Conservation (phyloP, 2,888 invertebrate species). For the Sycophila texana region DNA sequence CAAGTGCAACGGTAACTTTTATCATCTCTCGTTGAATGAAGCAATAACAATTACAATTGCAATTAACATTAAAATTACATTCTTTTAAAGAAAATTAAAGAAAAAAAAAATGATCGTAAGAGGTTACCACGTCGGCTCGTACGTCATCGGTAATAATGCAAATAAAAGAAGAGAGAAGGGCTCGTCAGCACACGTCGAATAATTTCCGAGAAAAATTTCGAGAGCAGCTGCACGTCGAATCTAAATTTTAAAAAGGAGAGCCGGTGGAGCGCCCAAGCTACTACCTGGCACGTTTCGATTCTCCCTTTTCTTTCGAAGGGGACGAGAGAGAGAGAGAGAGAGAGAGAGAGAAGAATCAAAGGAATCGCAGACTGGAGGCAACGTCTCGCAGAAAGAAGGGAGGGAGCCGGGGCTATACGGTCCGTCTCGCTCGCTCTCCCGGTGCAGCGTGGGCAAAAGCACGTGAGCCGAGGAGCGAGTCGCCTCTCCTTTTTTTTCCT, state of each 20-base stretch:
- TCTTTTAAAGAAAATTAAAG: neutral
- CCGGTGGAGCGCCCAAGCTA: neutral
- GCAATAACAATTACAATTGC: neutral
- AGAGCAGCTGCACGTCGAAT: conserved; percentile 49
- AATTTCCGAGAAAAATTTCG: conserved; percentile 49
- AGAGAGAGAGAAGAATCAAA: conserved; percentile 25
- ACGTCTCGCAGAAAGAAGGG: neutral
- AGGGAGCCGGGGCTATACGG: neutral
- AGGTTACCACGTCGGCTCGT: neutral
- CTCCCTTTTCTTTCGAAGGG: neutral
- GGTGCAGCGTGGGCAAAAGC: neutral
- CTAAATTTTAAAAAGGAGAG: conserved; percentile 54
- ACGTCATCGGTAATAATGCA: too few species aligned
- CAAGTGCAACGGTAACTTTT: neutral
- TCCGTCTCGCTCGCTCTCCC: neutral
- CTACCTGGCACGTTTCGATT: conserved; percentile 22
- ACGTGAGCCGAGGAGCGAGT: conserved; percentile 5
- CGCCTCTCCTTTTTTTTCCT: conserved; percentile 25
- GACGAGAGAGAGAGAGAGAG: neutral
- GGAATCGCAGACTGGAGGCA: conserved; percentile 8
- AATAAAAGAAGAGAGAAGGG: neutral
- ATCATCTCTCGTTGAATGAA: neutral
- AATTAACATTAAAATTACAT: neutral
- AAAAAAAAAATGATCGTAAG: neutral
- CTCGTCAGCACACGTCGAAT: neutral